Base-by-base conservation (phyloP, 2,888 invertebrate genomes). In the Pycnomerus fuliginosus region DNA sequence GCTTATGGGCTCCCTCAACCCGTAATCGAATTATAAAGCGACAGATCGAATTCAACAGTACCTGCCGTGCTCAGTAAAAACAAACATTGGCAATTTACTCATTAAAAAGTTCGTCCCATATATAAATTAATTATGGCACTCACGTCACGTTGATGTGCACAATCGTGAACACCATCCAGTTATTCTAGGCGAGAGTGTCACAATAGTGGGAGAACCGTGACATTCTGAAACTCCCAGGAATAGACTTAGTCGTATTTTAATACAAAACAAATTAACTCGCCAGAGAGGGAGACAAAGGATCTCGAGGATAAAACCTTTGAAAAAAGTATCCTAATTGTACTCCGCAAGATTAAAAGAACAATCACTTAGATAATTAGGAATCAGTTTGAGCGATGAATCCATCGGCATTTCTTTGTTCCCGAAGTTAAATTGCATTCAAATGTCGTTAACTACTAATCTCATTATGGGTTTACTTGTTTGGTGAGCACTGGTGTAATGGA, bases 401-500 rank as follows among this genome's bases (percentile, higher is more conserved):
- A 10, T 25, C 11, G 20, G 5, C 20, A 20, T 5, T 8, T 8
- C 8, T 8, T 8, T 4, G 20, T 20, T 5, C 5, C 20, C 4
- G 5, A 5, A 20, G 5, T 20, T 4, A 20, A 5, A 8, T 5
- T 20, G 20, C 20, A 4, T 20, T 20, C 8, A 20, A 10, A 25
- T 10, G 10, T 3, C 4, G 4, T 25, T 25, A 25, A 25, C 11
- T 4, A 50, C 51, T 56, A 58, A 58, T 53, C 57, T 58, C 51
- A 54, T 57, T 60, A 55, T 48, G 42, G 56, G 55, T 53, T 57
- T 59, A 58, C 56, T 62, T 62, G 63, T 63, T 65, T 60, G 58
- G 50, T 55, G 53, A 53, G 55, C 61, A 54, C 58, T 61, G 55
- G 60, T 62, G 57, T 65, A 67, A 68, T 66, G 58, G 64, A 67